Evolutionary conservation across 1,140 invertebrate species (phyloP), one percentile per base, ranked within the genome.

Genomic region (Bombus terrestris): DNA sequence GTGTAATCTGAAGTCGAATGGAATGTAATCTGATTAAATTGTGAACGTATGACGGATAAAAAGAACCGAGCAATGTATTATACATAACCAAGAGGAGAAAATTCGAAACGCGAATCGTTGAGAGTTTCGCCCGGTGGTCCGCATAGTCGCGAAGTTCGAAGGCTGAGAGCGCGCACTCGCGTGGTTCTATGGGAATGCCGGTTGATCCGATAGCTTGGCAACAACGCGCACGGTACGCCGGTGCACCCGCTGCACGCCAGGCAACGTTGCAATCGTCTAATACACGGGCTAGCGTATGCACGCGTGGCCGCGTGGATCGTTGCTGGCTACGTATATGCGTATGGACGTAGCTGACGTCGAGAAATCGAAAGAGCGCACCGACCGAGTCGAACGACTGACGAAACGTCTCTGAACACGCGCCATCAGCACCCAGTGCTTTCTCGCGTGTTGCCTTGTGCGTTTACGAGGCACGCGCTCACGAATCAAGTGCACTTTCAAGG

Each of bases 401-500:
- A 41, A 80, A 72, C 83, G 84, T 80, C 64, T 81, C 87, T 66
- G 66, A 81, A 32, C 53, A 43, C 74, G 64, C 84, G 18, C 62
- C 47, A 25, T 74, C 71, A 15, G 69, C 28, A 77, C 72, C 47
- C 68, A 71, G 47, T 80, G 69, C 78, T 81, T 89, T 79, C 72
- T 89, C 72, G 57, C 75, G 84, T 79, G 35, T 77, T 73, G 75
- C 57, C 64, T 66, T 22, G 35, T 37, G 80, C 66, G 47, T 77
- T 73, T 62, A 74, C 78, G 59, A 66, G 69, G 39, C 88, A 81
- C 81, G 75, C 88, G 68, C 75, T 77, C 85, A 68, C 81, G 85
- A 78, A 89, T 89, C 88, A 89, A 88, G 87, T 89, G 88, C 83
- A 82, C 85, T 73, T 75, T 86, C 88, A 89, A 89, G 87, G 88